These are phyloP conservation scores for Cyrtorhinus lividipennis DNA, from an alignment of 1,140 invertebrate species.

Conservation along the genomic window DNA sequence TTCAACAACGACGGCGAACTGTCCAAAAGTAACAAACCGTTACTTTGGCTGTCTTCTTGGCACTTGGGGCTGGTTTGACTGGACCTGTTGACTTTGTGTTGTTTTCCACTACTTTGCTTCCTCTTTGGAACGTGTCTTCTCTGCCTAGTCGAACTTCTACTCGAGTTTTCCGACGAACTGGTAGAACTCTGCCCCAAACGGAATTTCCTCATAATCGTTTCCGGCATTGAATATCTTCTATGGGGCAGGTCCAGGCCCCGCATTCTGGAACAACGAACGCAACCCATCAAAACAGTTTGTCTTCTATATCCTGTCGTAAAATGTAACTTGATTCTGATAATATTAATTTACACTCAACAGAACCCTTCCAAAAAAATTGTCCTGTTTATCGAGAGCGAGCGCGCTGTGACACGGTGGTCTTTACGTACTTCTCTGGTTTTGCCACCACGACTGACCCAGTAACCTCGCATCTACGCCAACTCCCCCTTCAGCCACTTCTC, in stretches of 20 bases:
- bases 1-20: not conserved
- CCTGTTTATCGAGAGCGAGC: too few relatives aligned
- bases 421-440: too few relatives aligned
- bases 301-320: too few relatives aligned
- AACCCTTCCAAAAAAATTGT: too few relatives aligned
- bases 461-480: not conserved
- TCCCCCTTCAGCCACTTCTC: too few relatives aligned
- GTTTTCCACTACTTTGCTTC: constrained; percentile 11
- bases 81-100: not conserved
- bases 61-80: not conserved
- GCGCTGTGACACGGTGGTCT: too few relatives aligned
- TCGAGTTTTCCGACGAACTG: constrained; percentile 14
- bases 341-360: too few relatives aligned
- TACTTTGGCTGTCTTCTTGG: not conserved
- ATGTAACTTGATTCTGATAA: too few relatives aligned
- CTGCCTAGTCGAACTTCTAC: constrained; percentile 11
- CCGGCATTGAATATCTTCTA: constrained; percentile 26
- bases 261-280: constrained; percentile 11
- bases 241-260: constrained; percentile 19
- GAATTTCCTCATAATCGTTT: constrained; percentile 27
- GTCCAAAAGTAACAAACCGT: not conserved
- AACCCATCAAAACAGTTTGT: not conserved
- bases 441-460: not conserved
- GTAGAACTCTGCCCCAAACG: constrained; percentile 18
- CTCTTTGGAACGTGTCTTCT: constrained; percentile 12